Evolutionary conservation across 2,113 vertebrate genomes (phyloP).

Genomic region (Turnix velox): DNA sequence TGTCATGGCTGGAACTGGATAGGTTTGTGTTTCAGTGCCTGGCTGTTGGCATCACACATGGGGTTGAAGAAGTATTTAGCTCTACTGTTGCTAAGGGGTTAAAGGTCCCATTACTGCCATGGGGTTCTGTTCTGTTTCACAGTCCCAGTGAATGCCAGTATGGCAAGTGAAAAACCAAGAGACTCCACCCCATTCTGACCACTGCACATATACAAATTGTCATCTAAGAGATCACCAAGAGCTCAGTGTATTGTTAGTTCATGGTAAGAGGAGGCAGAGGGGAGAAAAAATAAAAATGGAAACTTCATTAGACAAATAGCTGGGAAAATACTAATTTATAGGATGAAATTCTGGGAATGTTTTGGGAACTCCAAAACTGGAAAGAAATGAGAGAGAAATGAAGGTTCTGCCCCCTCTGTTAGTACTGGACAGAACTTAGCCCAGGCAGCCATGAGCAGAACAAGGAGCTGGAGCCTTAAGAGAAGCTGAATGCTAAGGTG

Average conservation of each 20-base stretch:
- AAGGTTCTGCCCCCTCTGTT: background rate
- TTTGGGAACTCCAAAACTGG: background rate
- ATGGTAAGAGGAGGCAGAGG: constrained; percentile 20
- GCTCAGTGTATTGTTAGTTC: constrained; percentile 14
- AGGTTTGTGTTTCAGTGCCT: background rate
- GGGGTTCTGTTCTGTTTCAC: constrained; percentile 42
- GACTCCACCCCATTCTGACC: constrained; percentile 20
- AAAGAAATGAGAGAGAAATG: background rate
- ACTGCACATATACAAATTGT: background rate
- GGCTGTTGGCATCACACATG: background rate
- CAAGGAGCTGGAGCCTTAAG: background rate
- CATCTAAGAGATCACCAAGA: background rate
- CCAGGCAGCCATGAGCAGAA: background rate
- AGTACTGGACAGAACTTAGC: background rate
- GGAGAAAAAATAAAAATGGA: constrained; percentile 53
- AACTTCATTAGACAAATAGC: constrained; percentile 13
- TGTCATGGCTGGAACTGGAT: background rate
- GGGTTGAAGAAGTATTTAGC: background rate
- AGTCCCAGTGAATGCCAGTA: constrained; percentile 1
- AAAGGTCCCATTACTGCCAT: background rate
- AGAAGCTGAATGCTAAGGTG: background rate
- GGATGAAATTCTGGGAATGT: background rate
- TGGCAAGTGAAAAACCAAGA: constrained; percentile 13
- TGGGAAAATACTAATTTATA: background rate
- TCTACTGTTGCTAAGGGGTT: background rate